Conservation (phyloP, 2,888 invertebrate genomes). For the Dryomyza anilis region DNA sequence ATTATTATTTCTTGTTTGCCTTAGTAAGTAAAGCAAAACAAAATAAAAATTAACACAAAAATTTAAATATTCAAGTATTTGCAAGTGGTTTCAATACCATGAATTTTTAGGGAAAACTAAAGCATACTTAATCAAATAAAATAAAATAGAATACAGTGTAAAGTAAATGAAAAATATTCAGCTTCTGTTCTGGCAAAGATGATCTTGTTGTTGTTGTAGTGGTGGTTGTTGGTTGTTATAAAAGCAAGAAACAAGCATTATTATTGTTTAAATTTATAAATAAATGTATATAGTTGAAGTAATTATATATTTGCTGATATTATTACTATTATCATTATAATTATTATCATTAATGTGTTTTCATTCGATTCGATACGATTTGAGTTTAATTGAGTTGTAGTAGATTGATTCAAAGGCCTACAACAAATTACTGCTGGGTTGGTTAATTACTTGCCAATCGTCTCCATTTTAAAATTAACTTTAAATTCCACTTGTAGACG, state of each 20-base stretch:
- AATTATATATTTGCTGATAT: slow-evolving; percentile 30
- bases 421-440: too few species aligned
- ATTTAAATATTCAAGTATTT: slow-evolving; percentile 18
- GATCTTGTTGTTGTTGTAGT: too few species aligned
- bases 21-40: slow-evolving; percentile 7
- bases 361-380: too few species aligned
- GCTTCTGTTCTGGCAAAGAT: slow-evolving; percentile 25
- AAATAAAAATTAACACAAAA: slow-evolving; percentile 15
- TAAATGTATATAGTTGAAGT: slow-evolving; percentile 24
- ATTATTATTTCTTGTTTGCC: not conserved
- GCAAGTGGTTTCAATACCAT: slow-evolving; percentile 10
- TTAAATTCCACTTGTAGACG: too few species aligned
- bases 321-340: slow-evolving; percentile 37
- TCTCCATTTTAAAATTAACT: too few species aligned
- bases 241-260: slow-evolving; percentile 26
- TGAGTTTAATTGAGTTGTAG: too few species aligned
- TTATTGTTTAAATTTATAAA: slow-evolving; percentile 25
- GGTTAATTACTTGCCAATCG: too few species aligned
- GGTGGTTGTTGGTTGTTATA: too few species aligned
- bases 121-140: slow-evolving; percentile 15
- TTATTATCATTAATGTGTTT: slow-evolving; percentile 31
- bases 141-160: slow-evolving; percentile 3
- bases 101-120: slow-evolving; percentile 10
- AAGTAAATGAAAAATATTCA: slow-evolving; percentile 10
- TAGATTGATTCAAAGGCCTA: slow-evolving; percentile 16